Percentiles rank a stretch among this genome's conserved stretches.
These are phyloP conservation scores for Novumbra hubbsi DNA, from an alignment of 2,797 vertebrate genomes.

Conservation along the genomic window DNA sequence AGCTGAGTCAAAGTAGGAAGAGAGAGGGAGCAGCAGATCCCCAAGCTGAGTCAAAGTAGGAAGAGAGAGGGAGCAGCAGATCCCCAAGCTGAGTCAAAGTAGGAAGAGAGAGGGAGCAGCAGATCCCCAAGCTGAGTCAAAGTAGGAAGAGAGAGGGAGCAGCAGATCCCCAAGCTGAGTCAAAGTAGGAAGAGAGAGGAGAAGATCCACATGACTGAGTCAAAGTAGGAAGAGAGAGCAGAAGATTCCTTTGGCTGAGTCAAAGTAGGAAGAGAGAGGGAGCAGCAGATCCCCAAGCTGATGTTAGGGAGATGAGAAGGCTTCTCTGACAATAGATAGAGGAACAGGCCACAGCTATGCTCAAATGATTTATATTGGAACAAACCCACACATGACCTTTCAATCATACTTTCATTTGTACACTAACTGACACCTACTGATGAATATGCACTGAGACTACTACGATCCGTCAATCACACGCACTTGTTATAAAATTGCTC, in stretches of 20 bases:
- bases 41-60: too few species aligned
- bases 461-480: slow-evolving; percentile 31
- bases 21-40: too few species aligned
- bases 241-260: too few species aligned
- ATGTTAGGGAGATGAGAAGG: slow-evolving; percentile 78
- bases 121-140: too few species aligned
- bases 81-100: too few species aligned
- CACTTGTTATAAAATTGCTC: slow-evolving; percentile 30
- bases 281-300: slow-evolving; percentile 63
- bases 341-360: slow-evolving; percentile 73
- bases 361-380: slow-evolving; percentile 77
- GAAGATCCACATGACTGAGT: too few species aligned
- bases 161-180: too few species aligned
- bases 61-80: background rate
- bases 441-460: background rate
- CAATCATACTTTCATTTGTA: slow-evolving; percentile 30
- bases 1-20: slow-evolving; percentile 16
- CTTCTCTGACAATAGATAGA: slow-evolving; percentile 75
- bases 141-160: too few species aligned
- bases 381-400: slow-evolving; percentile 50
- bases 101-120: too few species aligned
- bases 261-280: slow-evolving; percentile 4
- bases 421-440: slow-evolving; percentile 10
- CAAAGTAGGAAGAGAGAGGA: too few species aligned
- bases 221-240: background rate